These are phyloP conservation scores for Synanthedon vespiformis DNA, from an alignment of 2,888 invertebrate species.

Conservation along the genomic window DNA sequence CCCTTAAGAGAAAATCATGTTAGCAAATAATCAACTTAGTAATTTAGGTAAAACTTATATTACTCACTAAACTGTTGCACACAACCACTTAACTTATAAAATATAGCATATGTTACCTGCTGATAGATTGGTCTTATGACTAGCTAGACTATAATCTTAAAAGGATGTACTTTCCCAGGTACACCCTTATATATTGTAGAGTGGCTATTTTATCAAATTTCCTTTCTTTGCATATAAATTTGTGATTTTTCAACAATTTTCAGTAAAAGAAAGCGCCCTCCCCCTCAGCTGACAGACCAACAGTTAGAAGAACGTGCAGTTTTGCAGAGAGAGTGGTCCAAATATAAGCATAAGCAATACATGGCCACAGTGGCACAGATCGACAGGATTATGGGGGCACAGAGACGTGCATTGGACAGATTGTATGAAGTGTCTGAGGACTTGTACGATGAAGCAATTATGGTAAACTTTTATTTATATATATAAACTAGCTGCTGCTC, in stretches of 20 bases:
- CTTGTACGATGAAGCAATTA: constrained; percentile 87
- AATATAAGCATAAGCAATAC: constrained; percentile 75
- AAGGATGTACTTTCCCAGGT: too few species aligned
- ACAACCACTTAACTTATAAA: too few species aligned
- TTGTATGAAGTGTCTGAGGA: constrained; percentile 85
- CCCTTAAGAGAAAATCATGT: too few species aligned
- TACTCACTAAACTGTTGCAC: too few species aligned
- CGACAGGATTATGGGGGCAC: constrained; percentile 76
- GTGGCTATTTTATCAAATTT: not conserved
- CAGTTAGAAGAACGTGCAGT: constrained; percentile 74
- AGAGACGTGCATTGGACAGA: constrained; percentile 83
- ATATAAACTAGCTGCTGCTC: too few species aligned
- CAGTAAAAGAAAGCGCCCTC: constrained; percentile 60
- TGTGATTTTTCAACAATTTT: constrained; percentile 1
- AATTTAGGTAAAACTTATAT: too few species aligned
- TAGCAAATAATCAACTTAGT: too few species aligned
- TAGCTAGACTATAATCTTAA: too few species aligned
- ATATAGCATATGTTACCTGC: too few species aligned
- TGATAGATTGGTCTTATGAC: too few species aligned
- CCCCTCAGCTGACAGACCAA: constrained; percentile 60
- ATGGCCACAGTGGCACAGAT: constrained; percentile 76
- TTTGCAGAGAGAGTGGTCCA: constrained; percentile 81
- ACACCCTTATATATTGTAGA: too few species aligned
- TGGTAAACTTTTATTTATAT: constrained; percentile 54
- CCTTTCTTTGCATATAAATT: not conserved